Percentiles rank a stretch among this genome's conserved stretches.
phyloP scores from a whole-genome alignment of 2,113 vertebrate species.

The Mustelus asterias region DNA sequence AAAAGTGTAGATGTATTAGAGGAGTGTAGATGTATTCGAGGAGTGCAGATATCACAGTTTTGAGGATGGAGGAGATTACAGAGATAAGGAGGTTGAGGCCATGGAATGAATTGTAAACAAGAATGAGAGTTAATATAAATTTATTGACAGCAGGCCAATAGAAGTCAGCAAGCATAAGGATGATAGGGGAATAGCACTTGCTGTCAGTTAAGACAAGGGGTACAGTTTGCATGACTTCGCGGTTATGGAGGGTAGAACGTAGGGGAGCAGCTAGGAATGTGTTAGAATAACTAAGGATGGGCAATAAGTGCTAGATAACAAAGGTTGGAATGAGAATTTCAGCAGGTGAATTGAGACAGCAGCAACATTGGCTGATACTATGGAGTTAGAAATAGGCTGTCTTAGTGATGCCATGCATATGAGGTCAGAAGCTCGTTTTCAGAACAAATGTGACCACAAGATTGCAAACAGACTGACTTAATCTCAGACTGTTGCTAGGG shows the following conservation, averaged over 20 bases:
- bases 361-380: too few species aligned
- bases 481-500: too few species aligned
- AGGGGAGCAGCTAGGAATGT: background rate
- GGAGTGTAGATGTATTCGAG: background rate
- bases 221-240: background rate
- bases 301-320: background rate
- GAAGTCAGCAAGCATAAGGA: background rate
- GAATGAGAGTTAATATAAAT: background rate
- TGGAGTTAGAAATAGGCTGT: too few species aligned
- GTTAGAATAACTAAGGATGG: too few species aligned
- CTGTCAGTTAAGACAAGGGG: background rate
- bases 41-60: background rate
- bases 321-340: background rate
- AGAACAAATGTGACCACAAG: too few species aligned
- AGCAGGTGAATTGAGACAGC: background rate
- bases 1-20: background rate
- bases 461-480: too few species aligned
- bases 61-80: background rate
- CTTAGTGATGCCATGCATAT: too few species aligned
- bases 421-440: too few species aligned
- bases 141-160: background rate
- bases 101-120: background rate
- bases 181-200: background rate
- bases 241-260: background rate
- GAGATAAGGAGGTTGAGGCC: background rate